These are phyloP conservation scores for Muscina levida DNA, from an alignment of 2,888 invertebrate genomes.

Conservation along the genomic window DNA sequence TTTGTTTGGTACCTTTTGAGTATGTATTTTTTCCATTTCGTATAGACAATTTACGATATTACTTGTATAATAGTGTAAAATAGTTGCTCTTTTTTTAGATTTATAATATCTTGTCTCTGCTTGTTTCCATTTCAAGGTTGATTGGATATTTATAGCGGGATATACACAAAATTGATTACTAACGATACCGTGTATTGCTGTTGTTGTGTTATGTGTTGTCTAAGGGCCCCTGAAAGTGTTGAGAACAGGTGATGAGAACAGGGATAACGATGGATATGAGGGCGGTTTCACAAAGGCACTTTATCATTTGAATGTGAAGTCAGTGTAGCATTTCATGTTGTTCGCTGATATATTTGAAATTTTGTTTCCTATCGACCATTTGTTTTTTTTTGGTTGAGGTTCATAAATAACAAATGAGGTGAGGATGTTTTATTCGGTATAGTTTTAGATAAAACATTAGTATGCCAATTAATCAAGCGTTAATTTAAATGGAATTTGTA, in stretches of 20 bases:
- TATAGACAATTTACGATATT: constrained; percentile 48
- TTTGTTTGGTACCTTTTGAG: too few species aligned
- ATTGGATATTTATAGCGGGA: constrained; percentile 57
- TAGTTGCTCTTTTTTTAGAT: constrained; percentile 34
- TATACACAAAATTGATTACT: constrained; percentile 52
- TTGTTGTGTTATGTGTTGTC: not conserved
- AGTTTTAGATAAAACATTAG: not conserved
- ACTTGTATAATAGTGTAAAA: not conserved
- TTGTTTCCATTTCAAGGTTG: constrained; percentile 58
- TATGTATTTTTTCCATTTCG: not conserved
- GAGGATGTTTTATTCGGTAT: not conserved
- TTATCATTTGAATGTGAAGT: not conserved
- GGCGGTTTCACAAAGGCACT: not conserved
- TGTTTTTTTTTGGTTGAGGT: not conserved
- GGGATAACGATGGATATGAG: not conserved
- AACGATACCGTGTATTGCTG: not conserved
- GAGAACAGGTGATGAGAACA: constrained; percentile 23
- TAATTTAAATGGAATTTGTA: too few species aligned
- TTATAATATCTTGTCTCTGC: not conserved
- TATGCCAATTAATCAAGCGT: too few species aligned
- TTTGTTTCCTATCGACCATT: not conserved
- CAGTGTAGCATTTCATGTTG: not conserved
- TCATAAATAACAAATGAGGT: constrained; percentile 6
- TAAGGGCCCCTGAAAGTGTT: constrained; percentile 9
- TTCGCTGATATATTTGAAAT: not conserved